A percentile compares a stretch with the other conserved stretches of the same genome.
Conservation (phyloP, 1,140 invertebrate genomes). For the Aphelinus atriplicis region DNA sequence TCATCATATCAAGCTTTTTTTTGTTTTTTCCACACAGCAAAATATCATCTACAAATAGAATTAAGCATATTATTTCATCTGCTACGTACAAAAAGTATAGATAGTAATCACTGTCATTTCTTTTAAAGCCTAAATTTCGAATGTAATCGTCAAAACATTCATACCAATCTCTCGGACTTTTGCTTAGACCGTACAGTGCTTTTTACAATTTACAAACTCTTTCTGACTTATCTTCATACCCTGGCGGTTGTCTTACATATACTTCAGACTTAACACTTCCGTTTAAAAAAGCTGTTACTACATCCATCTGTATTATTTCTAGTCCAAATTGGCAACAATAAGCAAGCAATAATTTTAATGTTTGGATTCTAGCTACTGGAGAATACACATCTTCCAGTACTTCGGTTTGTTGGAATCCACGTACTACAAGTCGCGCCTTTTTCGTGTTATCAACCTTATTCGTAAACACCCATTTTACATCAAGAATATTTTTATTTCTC, state of each 20-base stretch:
- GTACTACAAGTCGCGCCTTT: conserved; percentile 44
- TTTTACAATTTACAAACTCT: conserved; percentile 48
- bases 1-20: too few species aligned
- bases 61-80: too few species aligned
- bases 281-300: conserved; percentile 40
- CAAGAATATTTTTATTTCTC: conserved; percentile 33
- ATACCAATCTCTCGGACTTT: conserved; percentile 48
- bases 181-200: conserved; percentile 52
- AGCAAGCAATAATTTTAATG: conserved; percentile 41
- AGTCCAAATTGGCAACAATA: conserved; percentile 32
- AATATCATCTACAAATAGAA: too few species aligned
- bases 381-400: conserved; percentile 43
- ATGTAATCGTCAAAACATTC: conserved; percentile 41
- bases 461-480: conserved; percentile 41
- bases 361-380: conserved; percentile 41
- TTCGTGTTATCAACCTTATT: conserved; percentile 38
- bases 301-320: conserved; percentile 42
- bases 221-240: conserved; percentile 39
- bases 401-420: conserved; percentile 42
- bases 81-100: too few species aligned
- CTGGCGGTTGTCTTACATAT: conserved; percentile 47
- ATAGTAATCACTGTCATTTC: not conserved
- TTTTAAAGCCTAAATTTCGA: conserved; percentile 33
- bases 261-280: conserved; percentile 22
- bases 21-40: too few species aligned